Conservation (phyloP, 2,797 vertebrate genomes). For the Cryptoblepharus egeriae region DNA sequence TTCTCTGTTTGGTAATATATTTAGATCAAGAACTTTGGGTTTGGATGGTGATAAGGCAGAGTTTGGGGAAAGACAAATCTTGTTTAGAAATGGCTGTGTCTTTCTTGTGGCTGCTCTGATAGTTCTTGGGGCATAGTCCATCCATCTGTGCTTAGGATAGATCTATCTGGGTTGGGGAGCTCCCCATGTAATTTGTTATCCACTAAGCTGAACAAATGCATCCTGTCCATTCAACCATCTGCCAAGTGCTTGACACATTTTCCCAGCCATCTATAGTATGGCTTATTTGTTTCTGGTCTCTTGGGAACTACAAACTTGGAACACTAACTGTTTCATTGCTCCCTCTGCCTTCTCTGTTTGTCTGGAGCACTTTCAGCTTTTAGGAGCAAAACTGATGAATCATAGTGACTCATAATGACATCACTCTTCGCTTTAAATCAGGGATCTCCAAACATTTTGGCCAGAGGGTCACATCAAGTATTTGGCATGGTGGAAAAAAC, state of each 20-base stretch:
- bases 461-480: no score
- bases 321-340: background rate
- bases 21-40: background rate
- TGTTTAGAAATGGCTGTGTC: background rate
- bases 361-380: background rate
- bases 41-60: background rate
- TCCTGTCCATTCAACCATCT: no score
- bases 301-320: background rate
- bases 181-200: background rate
- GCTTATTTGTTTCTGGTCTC: background rate
- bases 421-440: background rate
- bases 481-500: no score
- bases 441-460: no score
- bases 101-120: no score
- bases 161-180: background rate
- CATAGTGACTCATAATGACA: background rate
- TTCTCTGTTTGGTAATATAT: background rate
- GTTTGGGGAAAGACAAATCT: background rate
- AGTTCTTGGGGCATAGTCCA: accelerated
- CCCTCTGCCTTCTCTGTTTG: background rate
- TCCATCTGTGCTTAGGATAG: no score
- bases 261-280: background rate
- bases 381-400: background rate
- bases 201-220: no score
- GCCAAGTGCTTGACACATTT: background rate